phyloP scores from a whole-genome alignment of 2,113 vertebrate genomes.

The Centropus bengalensis region DNA sequence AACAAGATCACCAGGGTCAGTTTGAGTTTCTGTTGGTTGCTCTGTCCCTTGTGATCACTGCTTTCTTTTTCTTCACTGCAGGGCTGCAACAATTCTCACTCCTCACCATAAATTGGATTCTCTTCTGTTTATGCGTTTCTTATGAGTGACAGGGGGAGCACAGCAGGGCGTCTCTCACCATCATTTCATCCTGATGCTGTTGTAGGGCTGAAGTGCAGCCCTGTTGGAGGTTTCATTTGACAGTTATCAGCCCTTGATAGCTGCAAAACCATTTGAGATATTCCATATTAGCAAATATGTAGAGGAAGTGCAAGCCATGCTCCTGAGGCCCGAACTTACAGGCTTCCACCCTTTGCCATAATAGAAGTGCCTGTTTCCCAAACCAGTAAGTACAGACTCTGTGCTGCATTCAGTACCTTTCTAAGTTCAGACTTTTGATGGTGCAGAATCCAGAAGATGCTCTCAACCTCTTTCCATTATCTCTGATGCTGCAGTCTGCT shows the following conservation, averaged over 20 bases:
- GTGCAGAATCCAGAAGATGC: not conserved
- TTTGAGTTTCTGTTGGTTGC: not conserved
- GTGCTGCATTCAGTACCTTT: accelerated
- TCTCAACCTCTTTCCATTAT: not conserved
- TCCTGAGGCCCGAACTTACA: not conserved
- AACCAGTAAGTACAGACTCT: not conserved
- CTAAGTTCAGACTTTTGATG: not conserved
- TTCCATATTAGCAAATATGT: not conserved
- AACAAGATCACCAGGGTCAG: conserved; percentile 80
- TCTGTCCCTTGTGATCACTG: not conserved
- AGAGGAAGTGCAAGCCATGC: not conserved
- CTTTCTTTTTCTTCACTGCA: not conserved
- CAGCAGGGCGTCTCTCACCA: not conserved
- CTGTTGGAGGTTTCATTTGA: not conserved
- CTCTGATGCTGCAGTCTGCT: not conserved
- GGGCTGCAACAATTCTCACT: not conserved
- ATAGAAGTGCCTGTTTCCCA: not conserved
- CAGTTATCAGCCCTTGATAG: not conserved
- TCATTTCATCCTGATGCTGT: not conserved
- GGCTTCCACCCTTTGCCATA: not conserved
- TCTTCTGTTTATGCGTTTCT: not conserved
- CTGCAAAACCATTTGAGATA: not conserved
- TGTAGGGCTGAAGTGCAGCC: not conserved
- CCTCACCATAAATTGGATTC: not conserved
- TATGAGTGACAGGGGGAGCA: not conserved